Conservation (phyloP, 1,140 invertebrate species). For the Pseudomyrmex dendroicus region DNA sequence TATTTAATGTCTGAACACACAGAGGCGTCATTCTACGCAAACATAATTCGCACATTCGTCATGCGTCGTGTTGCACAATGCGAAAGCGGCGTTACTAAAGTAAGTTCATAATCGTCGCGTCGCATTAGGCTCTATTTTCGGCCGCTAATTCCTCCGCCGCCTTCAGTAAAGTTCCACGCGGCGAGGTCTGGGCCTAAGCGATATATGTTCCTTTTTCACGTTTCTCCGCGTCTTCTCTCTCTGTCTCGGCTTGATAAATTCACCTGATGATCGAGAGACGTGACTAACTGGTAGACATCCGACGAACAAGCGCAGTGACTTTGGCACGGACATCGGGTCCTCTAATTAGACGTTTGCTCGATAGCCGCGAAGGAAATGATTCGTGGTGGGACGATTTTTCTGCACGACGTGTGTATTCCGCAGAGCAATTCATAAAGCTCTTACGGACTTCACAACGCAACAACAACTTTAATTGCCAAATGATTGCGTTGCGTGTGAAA, state of each 20-base stretch:
- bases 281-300: slow-evolving; percentile 70
- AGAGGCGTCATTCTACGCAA: not conserved
- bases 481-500: slow-evolving; percentile 4
- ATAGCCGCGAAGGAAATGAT: slow-evolving; percentile 28
- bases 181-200: not conserved
- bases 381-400: slow-evolving; percentile 29
- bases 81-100: slow-evolving; percentile 25
- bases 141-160: slow-evolving; percentile 31
- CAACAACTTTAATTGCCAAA: slow-evolving; percentile 44
- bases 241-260: slow-evolving; percentile 72
- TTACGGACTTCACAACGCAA: slow-evolving; percentile 29
- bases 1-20: slow-evolving; percentile 3
- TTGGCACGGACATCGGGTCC: slow-evolving; percentile 53
- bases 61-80: not conserved
- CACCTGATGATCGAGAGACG: slow-evolving; percentile 76
- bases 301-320: slow-evolving; percentile 58
- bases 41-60: not conserved
- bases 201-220: slow-evolving; percentile 50
- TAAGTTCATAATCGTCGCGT: slow-evolving; percentile 37
- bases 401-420: slow-evolving; percentile 1
- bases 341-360: slow-evolving; percentile 72
- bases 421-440: slow-evolving; percentile 35
- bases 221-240: slow-evolving; percentile 42
- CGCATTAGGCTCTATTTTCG: slow-evolving; percentile 52
- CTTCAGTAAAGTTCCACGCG: slow-evolving; percentile 7